Evolutionary conservation across 2,888 invertebrate species (phyloP).

Genomic region (Pediacus dermestoides): DNA sequence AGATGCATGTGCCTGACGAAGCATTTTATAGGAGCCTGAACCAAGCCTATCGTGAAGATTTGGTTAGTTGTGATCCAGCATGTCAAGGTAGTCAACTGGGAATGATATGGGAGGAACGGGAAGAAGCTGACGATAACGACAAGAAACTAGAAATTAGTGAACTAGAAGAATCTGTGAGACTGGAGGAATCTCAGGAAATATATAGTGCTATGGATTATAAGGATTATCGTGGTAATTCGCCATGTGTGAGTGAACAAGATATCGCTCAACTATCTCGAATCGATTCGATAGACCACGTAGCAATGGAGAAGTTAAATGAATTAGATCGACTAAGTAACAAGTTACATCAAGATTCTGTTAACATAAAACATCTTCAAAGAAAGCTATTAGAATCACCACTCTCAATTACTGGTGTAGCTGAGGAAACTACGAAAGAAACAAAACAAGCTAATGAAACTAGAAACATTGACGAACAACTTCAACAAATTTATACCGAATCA

Average conservation of each 20-base stretch:
- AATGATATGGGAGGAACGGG: slow-evolving; percentile 84
- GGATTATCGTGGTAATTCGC: slow-evolving; percentile 71
- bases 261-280: slow-evolving; percentile 70
- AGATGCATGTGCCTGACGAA: slow-evolving; percentile 68
- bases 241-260: slow-evolving; percentile 74
- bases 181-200: slow-evolving; percentile 59
- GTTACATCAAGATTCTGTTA: slow-evolving; percentile 74
- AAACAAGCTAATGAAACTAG: slow-evolving; percentile 58
- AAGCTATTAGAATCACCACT: slow-evolving; percentile 66
- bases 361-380: slow-evolving; percentile 70
- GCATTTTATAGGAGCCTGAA: slow-evolving; percentile 85
- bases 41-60: slow-evolving; percentile 80
- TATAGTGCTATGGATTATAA: slow-evolving; percentile 76
- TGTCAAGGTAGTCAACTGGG: slow-evolving; percentile 68
- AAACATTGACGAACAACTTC: slow-evolving; percentile 66
- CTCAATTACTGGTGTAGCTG: slow-evolving; percentile 38
- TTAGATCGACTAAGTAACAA: slow-evolving; percentile 73
- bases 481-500: slow-evolving; percentile 63
- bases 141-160: slow-evolving; percentile 33
- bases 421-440: slow-evolving; percentile 52
- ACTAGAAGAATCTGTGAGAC: slow-evolving; percentile 30
- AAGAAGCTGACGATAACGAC: slow-evolving; percentile 62
- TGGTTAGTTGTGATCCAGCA: slow-evolving; percentile 55
- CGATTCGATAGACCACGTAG: slow-evolving; percentile 73
- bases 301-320: slow-evolving; percentile 75